Evolutionary conservation across 2,888 invertebrate species (phyloP), one percentile per base, ranked within the genome.

Genomic region (Poecilobothrus nobilitatus): DNA sequence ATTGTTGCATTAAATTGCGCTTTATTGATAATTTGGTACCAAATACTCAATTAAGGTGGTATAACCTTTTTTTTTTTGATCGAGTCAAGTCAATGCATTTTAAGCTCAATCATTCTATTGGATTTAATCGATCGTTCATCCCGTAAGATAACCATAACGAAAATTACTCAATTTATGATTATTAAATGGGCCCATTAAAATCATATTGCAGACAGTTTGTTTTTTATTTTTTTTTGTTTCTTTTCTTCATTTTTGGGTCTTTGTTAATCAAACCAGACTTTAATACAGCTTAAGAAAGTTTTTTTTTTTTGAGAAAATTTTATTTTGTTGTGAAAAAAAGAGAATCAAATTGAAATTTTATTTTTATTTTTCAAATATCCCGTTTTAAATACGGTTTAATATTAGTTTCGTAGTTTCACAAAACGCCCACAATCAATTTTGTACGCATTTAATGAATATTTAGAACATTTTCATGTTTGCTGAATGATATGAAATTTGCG

Each of bases 161-260:
- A 53, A 53, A 53, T 53, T 53, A 53, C 53, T 53, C 53, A 53
- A 53, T 53, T 53, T 53, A 53, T 53, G 53, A 18, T 53, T 53
- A 53, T 53, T 53, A 53, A 53, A 53, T 53, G 53, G 53, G n/a
- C 15, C 53, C 53, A 18, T 53, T 53, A 53, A 53, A 53, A 53
- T 53, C 53, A 53, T 53, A 53, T 53, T 53, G 37, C 53, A 53
- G 53, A 53, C 53, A 18, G 37, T 10, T 37, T 37, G 2, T 37
- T 10, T 10, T 5, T 5, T 27, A 4, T 27, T 27, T 27, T 27
- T 27, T 2, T 27, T 27, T 27, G 5, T 27, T 27, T 27, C 5
- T 2, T 27, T 27, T 5, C n/a, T n/a, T n/a, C n/a, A n/a, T 27
- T 27, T 27, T 27, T 27, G 27, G 5, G 5, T 27, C 8, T 37